Evolutionary conservation across 1,140 invertebrate species (phyloP), one percentile per base, ranked within the genome.

Genomic region (Arion vulgaris): DNA sequence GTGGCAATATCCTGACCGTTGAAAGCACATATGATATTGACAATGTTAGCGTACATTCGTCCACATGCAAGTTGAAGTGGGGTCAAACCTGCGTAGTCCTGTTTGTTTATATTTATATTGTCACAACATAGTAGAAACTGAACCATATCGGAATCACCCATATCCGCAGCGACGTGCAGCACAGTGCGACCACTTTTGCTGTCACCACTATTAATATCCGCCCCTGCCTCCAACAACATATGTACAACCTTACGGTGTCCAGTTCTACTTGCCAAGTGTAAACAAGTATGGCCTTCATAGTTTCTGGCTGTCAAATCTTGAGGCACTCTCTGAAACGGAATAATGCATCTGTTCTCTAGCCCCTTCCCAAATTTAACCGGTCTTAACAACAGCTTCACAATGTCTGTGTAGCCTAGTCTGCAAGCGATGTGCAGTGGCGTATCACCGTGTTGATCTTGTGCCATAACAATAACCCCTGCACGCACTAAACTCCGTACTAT

Each of bases 351-450:
- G 51, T 82, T 72, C 13, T 76, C 34, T 15, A 36, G 28, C 5
- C 38, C 53, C 32, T 81, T 72, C 19, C 80, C 71, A 68, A 85
- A 81, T 11, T 32, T 57, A 11, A 86, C 80, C 26, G 85, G 83
- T 9, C 23, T 79, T 17, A 85, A 13, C 23, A 86, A 53, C 26
- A 36, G 17, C 82, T 95, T 93, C 0, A 97, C 95, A 0, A 96
- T 93, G 0, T 84, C 51, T 11, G 94, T 41, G 83, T 95, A 94
- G 0, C 96, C 96, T 84, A 95, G 93, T 66, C 94, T 93, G 39
- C 95, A 95, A 13, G 96, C 96, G 53, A 97, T 93, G 86, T 98
- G 97, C 0, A 98, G 92, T 0, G 96, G 95, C 0, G 96, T 97
- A 57, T 88, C 84, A 2, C 86, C 87, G 26, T 85, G 19, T 34